Conservation (phyloP, 2,888 invertebrate genomes). For the Drepana falcataria region DNA sequence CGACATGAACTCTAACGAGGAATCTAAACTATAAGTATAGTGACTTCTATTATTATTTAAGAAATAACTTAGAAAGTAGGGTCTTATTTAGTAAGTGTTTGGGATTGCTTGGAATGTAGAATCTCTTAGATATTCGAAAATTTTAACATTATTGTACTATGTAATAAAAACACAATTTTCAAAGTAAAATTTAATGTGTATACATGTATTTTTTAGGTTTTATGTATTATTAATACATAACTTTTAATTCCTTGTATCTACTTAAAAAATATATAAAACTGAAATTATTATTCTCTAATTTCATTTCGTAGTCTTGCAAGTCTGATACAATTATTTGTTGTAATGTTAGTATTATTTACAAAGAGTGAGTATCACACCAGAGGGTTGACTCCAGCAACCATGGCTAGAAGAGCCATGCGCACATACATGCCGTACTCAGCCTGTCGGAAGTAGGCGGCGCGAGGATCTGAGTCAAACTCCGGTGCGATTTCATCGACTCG, state of each 20-base stretch:
- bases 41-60: not conserved
- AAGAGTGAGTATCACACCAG: conserved; percentile 31
- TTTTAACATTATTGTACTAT: too few species aligned
- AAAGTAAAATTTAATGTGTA: too few species aligned
- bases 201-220: too few species aligned
- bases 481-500: conserved; percentile 96
- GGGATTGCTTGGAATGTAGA: conserved; percentile 1
- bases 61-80: not conserved
- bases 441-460: conserved; percentile 99
- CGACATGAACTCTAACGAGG: conserved; percentile 42
- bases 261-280: too few species aligned
- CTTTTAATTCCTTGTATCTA: too few species aligned
- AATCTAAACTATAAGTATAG: conserved; percentile 54
- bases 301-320: too few species aligned
- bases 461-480: conserved; percentile 96
- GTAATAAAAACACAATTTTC: too few species aligned
- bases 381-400: conserved; percentile 86
- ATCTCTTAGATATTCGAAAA: not conserved
- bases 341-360: too few species aligned
- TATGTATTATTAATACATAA: too few species aligned
- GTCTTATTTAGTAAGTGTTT: conserved; percentile 2
- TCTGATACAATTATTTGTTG: too few species aligned
- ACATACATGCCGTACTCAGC: conserved; percentile 99
- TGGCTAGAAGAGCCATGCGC: conserved; percentile 96
- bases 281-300: too few species aligned